A percentile compares a stretch with the other conserved stretches of the same genome.
Conservation (phyloP, 2,888 invertebrate genomes). For the Habroteleia sp. region DNA sequence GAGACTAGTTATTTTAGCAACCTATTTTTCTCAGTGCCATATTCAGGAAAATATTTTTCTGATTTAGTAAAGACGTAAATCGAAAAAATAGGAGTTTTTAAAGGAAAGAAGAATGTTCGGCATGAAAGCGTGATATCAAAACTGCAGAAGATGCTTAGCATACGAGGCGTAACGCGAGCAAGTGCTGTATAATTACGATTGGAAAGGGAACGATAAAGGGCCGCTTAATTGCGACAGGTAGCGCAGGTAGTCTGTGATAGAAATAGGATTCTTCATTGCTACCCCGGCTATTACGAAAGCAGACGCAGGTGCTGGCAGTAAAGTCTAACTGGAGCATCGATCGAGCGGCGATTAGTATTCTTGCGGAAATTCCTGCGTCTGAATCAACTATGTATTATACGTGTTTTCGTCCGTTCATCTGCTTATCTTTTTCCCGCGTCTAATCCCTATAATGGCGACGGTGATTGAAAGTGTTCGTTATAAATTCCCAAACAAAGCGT, state of each 20-base stretch:
- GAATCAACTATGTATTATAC: constrained; percentile 43
- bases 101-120: not conserved
- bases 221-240: constrained; percentile 30
- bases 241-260: constrained; percentile 16
- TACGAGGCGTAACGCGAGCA: constrained; percentile 65
- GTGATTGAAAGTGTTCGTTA: constrained; percentile 42
- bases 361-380: constrained; percentile 52
- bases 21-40: too few species aligned
- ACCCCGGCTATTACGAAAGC: constrained; percentile 33
- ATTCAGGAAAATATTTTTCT: too few species aligned
- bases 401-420: constrained; percentile 12
- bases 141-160: constrained; percentile 69
- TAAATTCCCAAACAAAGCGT: constrained; percentile 38
- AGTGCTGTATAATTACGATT: constrained; percentile 74
- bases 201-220: constrained; percentile 61
- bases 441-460: constrained; percentile 27
- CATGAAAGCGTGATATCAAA: not conserved
- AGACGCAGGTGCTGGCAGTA: constrained; percentile 32
- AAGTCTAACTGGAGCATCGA: constrained; percentile 57
- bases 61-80: too few species aligned
- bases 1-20: too few species aligned
- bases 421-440: constrained; percentile 12
- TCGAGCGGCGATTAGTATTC: constrained; percentile 53
- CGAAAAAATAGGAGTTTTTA: too few species aligned
- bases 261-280: constrained; percentile 23